Evolutionary conservation across 2,113 vertebrate species (phyloP).

Genomic region (Anolis sagrei): DNA sequence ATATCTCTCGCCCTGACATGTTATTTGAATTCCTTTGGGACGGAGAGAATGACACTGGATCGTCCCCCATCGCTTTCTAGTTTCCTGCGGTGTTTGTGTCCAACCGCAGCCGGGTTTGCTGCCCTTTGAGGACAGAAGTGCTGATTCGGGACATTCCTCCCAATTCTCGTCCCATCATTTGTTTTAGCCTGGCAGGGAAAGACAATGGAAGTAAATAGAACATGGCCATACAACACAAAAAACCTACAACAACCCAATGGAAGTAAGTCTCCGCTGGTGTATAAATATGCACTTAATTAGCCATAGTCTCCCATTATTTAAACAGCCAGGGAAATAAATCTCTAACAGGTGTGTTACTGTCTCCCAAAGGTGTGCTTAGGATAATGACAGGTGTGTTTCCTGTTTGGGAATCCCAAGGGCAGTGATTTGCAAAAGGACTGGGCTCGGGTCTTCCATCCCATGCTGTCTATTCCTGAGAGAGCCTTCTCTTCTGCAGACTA

Average conservation of each 20-base stretch:
- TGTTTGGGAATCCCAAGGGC: neutral
- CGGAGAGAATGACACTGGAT: neutral
- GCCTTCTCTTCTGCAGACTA: neutral
- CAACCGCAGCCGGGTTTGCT: fast-evolving
- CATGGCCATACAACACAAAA: too few species aligned
- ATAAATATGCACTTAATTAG: neutral
- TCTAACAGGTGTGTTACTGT: neutral
- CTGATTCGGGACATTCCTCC: conserved; percentile 57
- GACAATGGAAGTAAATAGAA: conserved; percentile 7
- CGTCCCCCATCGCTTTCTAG: conserved; percentile 35
- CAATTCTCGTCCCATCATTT: conserved; percentile 54
- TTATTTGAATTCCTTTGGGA: fast-evolving
- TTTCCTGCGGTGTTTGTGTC: neutral
- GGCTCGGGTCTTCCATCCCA: neutral
- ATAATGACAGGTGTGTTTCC: conserved; percentile 19
- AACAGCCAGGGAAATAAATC: neutral
- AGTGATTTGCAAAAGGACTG: neutral
- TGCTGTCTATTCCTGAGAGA: neutral
- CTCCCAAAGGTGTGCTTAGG: neutral
- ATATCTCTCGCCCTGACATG: fast-evolving
- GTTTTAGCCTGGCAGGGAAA: neutral
- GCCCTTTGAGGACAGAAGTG: conserved; percentile 47
- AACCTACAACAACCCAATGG: too few species aligned
- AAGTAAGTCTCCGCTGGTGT: too few species aligned
- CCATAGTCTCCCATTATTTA: neutral